A percentile compares a stretch with the other conserved stretches of the same genome.
Evolutionary conservation across 2,797 vertebrate genomes (phyloP).

Genomic region (Molossus molossus): DNA sequence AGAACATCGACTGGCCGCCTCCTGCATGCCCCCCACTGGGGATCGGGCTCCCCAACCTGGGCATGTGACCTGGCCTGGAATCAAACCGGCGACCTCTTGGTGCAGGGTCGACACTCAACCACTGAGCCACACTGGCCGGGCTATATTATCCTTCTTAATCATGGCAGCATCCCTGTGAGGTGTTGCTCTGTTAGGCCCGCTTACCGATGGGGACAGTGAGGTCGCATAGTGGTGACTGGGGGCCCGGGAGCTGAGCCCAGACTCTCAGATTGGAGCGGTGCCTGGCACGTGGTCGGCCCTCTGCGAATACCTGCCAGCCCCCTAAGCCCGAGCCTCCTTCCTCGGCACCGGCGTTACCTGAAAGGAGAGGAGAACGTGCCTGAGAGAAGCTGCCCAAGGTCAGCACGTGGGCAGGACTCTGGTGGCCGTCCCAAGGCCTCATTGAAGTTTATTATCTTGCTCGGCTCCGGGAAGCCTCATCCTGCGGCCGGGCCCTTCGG

Average conservation of each 20-base stretch:
- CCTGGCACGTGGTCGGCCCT: not conserved
- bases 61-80: no score
- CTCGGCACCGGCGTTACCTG: not conserved
- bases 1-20: no score
- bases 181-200: not conserved
- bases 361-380: not conserved
- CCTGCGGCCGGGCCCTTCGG: not conserved
- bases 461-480: not conserved
- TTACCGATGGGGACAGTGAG: not conserved
- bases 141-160: not conserved
- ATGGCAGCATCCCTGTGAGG: not conserved
- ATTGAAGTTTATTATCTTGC: fast-evolving
- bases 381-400: not conserved
- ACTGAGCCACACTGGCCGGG: no score
- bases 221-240: not conserved
- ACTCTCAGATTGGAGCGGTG: not conserved
- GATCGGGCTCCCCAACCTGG: no score
- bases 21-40: no score
- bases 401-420: fast-evolving
- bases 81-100: no score
- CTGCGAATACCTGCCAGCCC: not conserved
- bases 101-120: no score
- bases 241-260: not conserved
- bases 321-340: not conserved
- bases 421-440: not conserved